Conservation (phyloP, 2,888 invertebrate genomes). For the Homarus gammarus region DNA sequence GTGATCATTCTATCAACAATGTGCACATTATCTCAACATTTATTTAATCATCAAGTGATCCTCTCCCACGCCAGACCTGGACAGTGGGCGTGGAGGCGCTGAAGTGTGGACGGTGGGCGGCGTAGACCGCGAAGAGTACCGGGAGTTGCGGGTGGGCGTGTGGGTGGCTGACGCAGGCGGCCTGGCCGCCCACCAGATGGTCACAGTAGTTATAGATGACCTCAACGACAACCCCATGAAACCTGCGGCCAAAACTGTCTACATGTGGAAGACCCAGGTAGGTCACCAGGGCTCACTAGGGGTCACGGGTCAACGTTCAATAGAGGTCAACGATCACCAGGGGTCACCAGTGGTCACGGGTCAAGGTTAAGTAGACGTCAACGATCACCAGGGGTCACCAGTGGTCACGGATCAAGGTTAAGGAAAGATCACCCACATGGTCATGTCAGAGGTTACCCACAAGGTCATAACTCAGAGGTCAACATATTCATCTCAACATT, state of each 20-base stretch:
- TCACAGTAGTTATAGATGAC: conserved; percentile 85
- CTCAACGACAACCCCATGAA: conserved; percentile 86
- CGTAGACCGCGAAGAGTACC: conserved; percentile 66
- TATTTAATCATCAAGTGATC: neutral
- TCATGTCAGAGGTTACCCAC: too few relatives aligned
- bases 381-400: neutral
- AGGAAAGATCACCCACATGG: neutral
- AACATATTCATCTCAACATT: too few relatives aligned
- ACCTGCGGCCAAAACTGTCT: conserved; percentile 66
- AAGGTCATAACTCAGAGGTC: too few relatives aligned
- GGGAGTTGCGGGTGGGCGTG: conserved; percentile 42
- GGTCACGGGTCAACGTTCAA: neutral
- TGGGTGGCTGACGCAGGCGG: conserved; percentile 58
- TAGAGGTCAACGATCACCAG: neutral
- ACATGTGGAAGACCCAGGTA: conserved; percentile 72
- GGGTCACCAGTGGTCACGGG: neutral
- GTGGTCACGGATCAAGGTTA: neutral
- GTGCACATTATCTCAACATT: too few relatives aligned
- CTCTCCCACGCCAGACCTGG: conserved; percentile 38
- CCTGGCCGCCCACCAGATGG: conserved; percentile 77
- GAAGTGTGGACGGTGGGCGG: conserved; percentile 69
- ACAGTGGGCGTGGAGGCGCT: conserved; percentile 72
- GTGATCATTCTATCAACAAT: too few relatives aligned
- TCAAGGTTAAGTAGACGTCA: neutral
- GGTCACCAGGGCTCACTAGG: conserved; percentile 4